Base-by-base conservation (phyloP, 2,113 vertebrate genomes). In the Saguinus midas region DNA sequence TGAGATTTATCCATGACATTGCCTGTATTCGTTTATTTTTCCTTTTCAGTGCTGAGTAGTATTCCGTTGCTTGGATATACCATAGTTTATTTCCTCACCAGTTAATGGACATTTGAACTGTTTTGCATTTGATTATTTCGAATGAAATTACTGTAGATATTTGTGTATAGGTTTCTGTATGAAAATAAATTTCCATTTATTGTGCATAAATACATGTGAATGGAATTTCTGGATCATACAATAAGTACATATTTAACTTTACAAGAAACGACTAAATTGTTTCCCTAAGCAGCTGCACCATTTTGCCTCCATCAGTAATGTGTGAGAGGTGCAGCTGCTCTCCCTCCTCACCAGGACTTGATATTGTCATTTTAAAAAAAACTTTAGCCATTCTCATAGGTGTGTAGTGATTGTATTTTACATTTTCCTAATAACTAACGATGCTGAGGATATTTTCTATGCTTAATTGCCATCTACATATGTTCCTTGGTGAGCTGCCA, bases 121-220 rank as follows among this genome's bases (percentile, higher is more conserved):
- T 78, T 64, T 52, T 32, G 76, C 61, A 57, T 84, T 55, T 70
- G 87, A n/a, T 91, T 27, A 61, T 87, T 95, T 64, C 78, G 17
- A 83, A 64, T 72, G 87, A 87, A 61, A 95, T 45, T 61, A 29
- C 57, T 86, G 23, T n/a, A 88, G 78, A 64, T 76, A 85, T 85
- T 64, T 92, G 37, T 29, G 2, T 72, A 37, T 2, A 17, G 32
- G 1, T 70, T 95, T 92, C 32, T 50, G 11, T 75, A 7, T 83
- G 68, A 58, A 95, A 97, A 78, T 78, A 78, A 37, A 14, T 87
- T 93, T 79, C 55, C 48, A 85, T 89, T 91, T 80, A 57, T 82
- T 66, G 75, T 92, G 27, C 64, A 48, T 79, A 89, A 92, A 84
- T 50, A 50, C 35, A 21, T 45, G n/a, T 10, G 35, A 48, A 25